phyloP scores from a whole-genome alignment of 2,797 vertebrate genomes.

The Hypotaenidia philippensis region DNA sequence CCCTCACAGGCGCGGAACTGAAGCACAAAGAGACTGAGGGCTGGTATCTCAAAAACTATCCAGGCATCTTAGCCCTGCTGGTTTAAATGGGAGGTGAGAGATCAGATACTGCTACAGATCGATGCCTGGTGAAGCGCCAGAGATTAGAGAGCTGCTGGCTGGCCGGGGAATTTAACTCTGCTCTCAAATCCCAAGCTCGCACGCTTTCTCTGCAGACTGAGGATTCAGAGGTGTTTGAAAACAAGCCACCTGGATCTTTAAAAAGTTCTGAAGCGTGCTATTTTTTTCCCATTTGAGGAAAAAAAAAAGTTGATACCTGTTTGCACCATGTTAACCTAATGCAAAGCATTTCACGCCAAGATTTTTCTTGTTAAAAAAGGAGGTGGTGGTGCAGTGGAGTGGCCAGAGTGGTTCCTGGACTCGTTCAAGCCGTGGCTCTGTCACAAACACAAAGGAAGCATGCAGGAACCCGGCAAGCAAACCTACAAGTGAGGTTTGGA shows the following conservation, averaged over 20 bases:
- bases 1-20: not conserved
- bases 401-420: not conserved
- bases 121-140: not conserved
- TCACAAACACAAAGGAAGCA: not conserved
- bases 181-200: not conserved
- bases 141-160: not conserved
- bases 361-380: not conserved
- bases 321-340: not conserved
- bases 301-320: not conserved
- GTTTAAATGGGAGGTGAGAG: not conserved
- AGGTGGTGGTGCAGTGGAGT: not conserved
- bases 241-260: not conserved
- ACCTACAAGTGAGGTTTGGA: not conserved
- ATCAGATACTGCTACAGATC: not conserved
- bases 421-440: not conserved
- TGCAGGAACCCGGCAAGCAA: not conserved
- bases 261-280: not conserved
- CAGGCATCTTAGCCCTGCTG: not conserved
- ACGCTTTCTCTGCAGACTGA: not conserved
- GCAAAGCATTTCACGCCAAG: not conserved
- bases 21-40: not conserved
- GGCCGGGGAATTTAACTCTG: not conserved
- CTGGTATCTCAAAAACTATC: not conserved
- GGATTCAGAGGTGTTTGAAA: not conserved
- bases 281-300: not conserved